Conservation (phyloP, 2,888 invertebrate genomes). For the Sarcophaga caerulescens region DNA sequence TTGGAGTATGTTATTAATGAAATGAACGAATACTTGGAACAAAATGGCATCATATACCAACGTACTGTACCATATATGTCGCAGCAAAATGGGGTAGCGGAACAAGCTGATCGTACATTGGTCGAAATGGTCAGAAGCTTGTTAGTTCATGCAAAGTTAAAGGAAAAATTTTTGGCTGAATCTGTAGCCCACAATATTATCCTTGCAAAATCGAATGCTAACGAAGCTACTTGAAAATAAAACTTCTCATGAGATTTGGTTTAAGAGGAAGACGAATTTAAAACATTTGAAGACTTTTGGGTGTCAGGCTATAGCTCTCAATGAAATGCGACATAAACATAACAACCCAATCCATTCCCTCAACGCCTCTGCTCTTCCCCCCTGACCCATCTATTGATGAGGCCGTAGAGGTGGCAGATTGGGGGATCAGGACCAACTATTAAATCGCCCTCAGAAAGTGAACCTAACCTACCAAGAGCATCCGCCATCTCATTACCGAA, state of each 20-base stretch:
- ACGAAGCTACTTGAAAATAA: slow-evolving; percentile 1
- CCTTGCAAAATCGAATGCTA: background rate
- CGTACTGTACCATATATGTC: background rate
- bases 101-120: slow-evolving; percentile 26
- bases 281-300: slow-evolving; percentile 48
- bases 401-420: too few relatives aligned
- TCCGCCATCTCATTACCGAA: too few relatives aligned
- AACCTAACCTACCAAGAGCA: too few relatives aligned
- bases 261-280: slow-evolving; percentile 30
- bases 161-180: slow-evolving; percentile 29
- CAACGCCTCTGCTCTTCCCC: too few relatives aligned
- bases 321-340: slow-evolving; percentile 21
- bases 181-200: slow-evolving; percentile 19
- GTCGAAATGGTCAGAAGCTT: slow-evolving; percentile 38
- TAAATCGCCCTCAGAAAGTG: too few relatives aligned
- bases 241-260: slow-evolving; percentile 51
- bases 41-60: slow-evolving; percentile 40
- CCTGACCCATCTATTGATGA: too few relatives aligned
- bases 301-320: slow-evolving; percentile 19
- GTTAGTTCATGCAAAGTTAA: background rate
- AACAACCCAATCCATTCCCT: too few relatives aligned
- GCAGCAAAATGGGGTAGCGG: slow-evolving; percentile 39
- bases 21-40: slow-evolving; percentile 14
- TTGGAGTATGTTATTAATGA: background rate
- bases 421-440: too few relatives aligned